Evolutionary conservation across 2,888 invertebrate species (phyloP), one percentile per base, ranked within the genome.

Genomic region (Scaptomyza caliginosa): DNA sequence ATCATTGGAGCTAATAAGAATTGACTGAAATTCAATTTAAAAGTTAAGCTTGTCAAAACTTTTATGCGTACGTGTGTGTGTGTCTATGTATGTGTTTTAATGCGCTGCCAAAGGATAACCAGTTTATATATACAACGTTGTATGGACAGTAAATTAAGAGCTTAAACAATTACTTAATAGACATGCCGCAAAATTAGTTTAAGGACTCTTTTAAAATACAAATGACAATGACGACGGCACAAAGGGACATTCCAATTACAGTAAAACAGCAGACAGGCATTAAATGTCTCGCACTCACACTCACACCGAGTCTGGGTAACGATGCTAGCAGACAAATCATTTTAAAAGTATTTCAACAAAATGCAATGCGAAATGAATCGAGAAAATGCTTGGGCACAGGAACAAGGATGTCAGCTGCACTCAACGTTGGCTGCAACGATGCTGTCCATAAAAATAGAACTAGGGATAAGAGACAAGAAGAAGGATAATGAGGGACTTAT

Each of bases 181-280:
- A 86, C 80, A 74, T 75, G 73, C 84, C 84, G 55, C 88, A 86
- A 85, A 86, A 86, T 88, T 85, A 86, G 86, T 84, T 83, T 76
- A 77, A 69, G 63, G 67, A 68, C 79, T 71, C 63, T 62, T 77
- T 78, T 65, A 34, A 34, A 54, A 51, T 21, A 17, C 48, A 57
- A 51, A 59, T 49, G 43, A 62, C 65, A 73, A 49, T 23, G 59
- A 60, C 46, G 43, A 62, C 46, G 56, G 46, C 66, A 67, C 71
- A 83, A 77, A 77, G 65, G 60, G 57, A 70, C 67, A 74, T 71
- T 86, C 71, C 84, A 83, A 79, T 83, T 83, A 79, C 74, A 74
- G 66, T 63, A 69, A 78, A 82, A 67, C 65, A 54, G 48, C 71
- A 74, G 62, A 74, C 59, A 50, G 36, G 40, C 72, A 60, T 69